Conservation (phyloP, 2,113 vertebrate species). For the Heloderma charlesbogerti region DNA sequence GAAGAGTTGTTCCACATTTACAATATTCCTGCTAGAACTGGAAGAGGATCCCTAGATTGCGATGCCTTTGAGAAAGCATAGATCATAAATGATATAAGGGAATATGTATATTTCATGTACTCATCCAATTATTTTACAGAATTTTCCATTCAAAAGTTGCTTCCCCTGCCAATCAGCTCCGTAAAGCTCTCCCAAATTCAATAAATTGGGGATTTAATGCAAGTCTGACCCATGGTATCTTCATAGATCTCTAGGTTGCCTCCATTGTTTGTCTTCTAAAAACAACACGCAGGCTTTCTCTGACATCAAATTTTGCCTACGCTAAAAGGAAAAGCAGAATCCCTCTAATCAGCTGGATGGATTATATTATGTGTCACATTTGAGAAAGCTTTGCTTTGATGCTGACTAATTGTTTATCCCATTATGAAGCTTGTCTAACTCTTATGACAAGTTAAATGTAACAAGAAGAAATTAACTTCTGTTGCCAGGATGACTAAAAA, state of each 20-base stretch:
- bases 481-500: not conserved
- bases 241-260: not conserved
- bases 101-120: not conserved
- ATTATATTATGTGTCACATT: slow-evolving; percentile 47
- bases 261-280: slow-evolving; percentile 20
- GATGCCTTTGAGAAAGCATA: not conserved
- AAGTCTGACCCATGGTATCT: not conserved
- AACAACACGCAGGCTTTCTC: slow-evolving; percentile 30
- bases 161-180: not conserved
- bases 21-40: not conserved
- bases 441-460: slow-evolving; percentile 66
- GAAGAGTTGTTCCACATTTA: not conserved
- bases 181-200: not conserved
- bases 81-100: not conserved
- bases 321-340: slow-evolving; percentile 52
- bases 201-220: not conserved
- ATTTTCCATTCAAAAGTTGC: not conserved
- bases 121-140: not conserved
- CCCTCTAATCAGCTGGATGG: slow-evolving; percentile 62
- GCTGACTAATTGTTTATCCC: slow-evolving; percentile 61
- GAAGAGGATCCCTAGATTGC: not conserved
- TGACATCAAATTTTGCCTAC: slow-evolving; percentile 46
- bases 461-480: slow-evolving; percentile 43
- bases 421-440: slow-evolving; percentile 50
- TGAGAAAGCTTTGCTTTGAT: slow-evolving; percentile 69